These are phyloP conservation scores for Brachionus manjavacas DNA, from an alignment of 1,140 invertebrate species.

Conservation along the genomic window DNA sequence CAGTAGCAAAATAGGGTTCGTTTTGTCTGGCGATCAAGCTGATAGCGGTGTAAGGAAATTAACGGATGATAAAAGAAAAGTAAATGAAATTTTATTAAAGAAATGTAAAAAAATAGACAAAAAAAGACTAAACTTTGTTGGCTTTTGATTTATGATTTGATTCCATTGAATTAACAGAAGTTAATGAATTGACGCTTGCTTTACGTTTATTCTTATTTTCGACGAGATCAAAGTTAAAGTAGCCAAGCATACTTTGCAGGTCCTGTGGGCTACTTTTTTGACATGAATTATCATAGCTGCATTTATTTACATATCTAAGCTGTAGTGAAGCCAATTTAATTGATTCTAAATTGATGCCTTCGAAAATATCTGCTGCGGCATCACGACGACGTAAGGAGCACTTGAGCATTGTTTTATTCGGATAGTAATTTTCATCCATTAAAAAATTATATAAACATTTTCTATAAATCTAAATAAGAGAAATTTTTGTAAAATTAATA, in stretches of 20 bases:
- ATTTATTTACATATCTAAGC: not conserved
- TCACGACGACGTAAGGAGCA: not conserved
- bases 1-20: constrained; percentile 52
- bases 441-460: not conserved
- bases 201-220: constrained; percentile 7
- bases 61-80: constrained; percentile 50
- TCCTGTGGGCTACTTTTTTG: not conserved
- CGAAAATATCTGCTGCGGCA: not conserved
- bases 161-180: not conserved
- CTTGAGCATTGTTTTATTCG: not conserved
- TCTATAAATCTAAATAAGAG: not conserved
- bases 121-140: not conserved
- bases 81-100: constrained; percentile 6
- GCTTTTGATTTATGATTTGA: not conserved
- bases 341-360: not conserved
- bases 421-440: constrained; percentile 13
- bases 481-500: not conserved
- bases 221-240: not conserved
- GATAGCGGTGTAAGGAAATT: constrained; percentile 54
- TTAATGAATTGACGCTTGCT: constrained; percentile 4
- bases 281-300: not conserved
- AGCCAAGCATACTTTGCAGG: not conserved
- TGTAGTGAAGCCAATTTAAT: not conserved
- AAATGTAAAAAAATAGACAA: not conserved
- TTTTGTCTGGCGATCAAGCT: constrained; percentile 53